Evolutionary conservation across 2,888 invertebrate genomes (phyloP), one percentile per base, ranked within the genome.

Genomic region (Chrysomela aeneicollis): DNA sequence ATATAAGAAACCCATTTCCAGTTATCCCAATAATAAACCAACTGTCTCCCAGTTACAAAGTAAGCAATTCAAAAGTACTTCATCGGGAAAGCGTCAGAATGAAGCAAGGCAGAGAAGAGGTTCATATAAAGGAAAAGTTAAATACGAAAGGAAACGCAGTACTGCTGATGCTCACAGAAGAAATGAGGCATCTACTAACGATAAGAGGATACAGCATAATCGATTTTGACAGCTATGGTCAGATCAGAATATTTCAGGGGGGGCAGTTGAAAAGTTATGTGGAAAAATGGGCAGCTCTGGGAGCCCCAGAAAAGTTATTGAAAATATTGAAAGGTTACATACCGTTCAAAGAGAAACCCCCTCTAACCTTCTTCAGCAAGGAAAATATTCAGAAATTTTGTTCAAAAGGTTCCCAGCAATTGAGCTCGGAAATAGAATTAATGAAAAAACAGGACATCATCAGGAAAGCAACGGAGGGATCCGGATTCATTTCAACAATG

Each of bases 401-500:
- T 6, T 5, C 26, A 26, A 26, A 26, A 15, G 12, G 10, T 18
- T 8, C 10, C 6, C 1, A 52, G n/a, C 12, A 51, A 4, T 17
- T 10, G 21, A 18, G 6, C 6, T 17, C 1, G 18, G 18, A 49
- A 49, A n/a, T 3, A 17, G 10, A 49, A 18, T 10, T 15, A 17
- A 49, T 49, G 15, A 57, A 35, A 35, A 10, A 15, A 2, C 12
- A 21, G 12, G 12, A n/a, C 19, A 61, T 17, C 10, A 2, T 49
- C 5, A 19, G 59, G 47, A 46, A n/a, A 19, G 5, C 12, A 61
- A 8, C 30, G n/a, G 15, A 19, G 10, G 5, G 19, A 15, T 49
- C 57, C 15, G 69, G 63, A 3, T 70, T 68, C 26, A 32, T 69
- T 10, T 70, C 66, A 10, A 19, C 17, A 10, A 66, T 70, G 66